Percentiles rank a stretch among this genome's conserved stretches.
Evolutionary conservation across 1,140 invertebrate species (phyloP).

Genomic region (Scaptomyza pallida): DNA sequence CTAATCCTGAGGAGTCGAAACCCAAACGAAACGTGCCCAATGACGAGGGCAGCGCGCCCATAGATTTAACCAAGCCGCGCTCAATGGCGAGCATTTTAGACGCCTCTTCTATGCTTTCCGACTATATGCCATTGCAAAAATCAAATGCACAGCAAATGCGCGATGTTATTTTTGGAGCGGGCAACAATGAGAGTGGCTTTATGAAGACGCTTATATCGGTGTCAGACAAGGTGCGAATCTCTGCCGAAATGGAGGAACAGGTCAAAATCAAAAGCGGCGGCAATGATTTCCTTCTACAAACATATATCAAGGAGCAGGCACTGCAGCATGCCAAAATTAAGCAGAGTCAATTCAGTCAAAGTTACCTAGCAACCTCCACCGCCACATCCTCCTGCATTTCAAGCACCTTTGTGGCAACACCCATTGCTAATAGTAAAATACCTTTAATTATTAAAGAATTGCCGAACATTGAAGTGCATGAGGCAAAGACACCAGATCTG

Average conservation of each 20-base stretch:
- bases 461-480: conserved; percentile 71
- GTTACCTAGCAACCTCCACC: conserved; percentile 31
- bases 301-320: conserved; percentile 91
- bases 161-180: conserved; percentile 75
- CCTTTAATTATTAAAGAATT: conserved; percentile 50
- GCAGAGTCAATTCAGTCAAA: conserved; percentile 85
- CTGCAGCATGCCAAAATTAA: conserved; percentile 90
- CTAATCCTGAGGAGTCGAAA: conserved; percentile 80
- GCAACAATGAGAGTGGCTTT: conserved; percentile 72
- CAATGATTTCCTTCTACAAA: conserved; percentile 86
- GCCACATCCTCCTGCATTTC: conserved; percentile 14
- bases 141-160: conserved; percentile 78
- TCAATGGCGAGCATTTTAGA: background rate
- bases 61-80: conserved; percentile 81
- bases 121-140: conserved; percentile 34
- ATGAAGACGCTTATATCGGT: conserved; percentile 80
- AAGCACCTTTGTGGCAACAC: background rate
- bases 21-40: conserved; percentile 58
- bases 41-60: conserved; percentile 74
- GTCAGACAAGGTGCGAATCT: conserved; percentile 80
- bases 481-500: conserved; percentile 61
- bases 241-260: conserved; percentile 67
- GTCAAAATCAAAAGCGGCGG: conserved; percentile 60
- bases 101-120: background rate
- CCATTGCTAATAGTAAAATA: conserved; percentile 16